Evolutionary conservation across 2,113 vertebrate genomes (phyloP).

Genomic region (Corapipo altera): DNA sequence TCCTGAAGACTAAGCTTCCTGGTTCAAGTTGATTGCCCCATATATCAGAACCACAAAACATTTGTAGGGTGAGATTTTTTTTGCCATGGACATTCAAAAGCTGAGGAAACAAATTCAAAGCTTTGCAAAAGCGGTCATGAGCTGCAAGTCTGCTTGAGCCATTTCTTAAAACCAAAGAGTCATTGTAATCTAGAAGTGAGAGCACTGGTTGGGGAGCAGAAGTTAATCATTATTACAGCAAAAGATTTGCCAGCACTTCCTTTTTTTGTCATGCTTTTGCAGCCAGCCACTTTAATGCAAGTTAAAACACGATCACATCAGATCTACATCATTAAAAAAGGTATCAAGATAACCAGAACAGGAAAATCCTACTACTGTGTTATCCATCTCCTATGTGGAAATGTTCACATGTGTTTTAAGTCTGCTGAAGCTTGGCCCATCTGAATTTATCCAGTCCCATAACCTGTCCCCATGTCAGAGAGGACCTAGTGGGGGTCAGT

Average conservation of each 20-base stretch:
- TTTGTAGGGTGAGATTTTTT: background rate
- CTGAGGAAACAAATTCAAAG: background rate
- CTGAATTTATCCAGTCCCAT: background rate
- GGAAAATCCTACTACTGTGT: background rate
- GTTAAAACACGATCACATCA: accelerated
- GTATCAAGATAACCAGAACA: background rate
- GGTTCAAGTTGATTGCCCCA: background rate
- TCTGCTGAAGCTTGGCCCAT: background rate
- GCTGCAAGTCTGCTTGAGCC: background rate
- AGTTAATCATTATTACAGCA: background rate
- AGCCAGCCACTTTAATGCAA: background rate
- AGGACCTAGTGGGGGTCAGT: accelerated
- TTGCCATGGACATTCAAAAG: background rate
- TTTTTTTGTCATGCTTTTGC: background rate
- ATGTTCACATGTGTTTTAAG: accelerated
- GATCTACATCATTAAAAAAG: background rate
- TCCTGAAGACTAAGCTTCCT: background rate
- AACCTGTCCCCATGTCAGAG: background rate
- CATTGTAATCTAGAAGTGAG: background rate
- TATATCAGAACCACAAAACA: background rate
- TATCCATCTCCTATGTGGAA: accelerated
- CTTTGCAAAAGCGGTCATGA: accelerated
- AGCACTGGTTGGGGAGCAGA: background rate
- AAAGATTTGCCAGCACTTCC: background rate
- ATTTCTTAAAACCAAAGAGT: background rate